phyloP scores from a whole-genome alignment of 2,888 invertebrate species.

The Rhagophthalmus giganteus region DNA sequence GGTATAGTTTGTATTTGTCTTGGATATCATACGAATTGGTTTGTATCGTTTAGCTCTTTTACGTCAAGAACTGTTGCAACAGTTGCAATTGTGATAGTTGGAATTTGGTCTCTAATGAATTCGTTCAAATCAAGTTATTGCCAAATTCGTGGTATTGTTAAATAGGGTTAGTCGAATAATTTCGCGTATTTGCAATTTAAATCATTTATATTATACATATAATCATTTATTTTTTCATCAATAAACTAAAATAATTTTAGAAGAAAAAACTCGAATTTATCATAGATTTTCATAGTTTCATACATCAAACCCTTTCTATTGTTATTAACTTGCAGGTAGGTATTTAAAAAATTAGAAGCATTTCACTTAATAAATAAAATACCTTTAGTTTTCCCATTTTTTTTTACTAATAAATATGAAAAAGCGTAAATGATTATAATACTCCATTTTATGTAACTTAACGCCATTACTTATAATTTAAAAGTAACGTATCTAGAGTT shows the following conservation, averaged over 20 bases:
- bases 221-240: too few relatives aligned
- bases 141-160: too few relatives aligned
- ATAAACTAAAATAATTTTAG: too few relatives aligned
- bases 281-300: too few relatives aligned
- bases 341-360: too few relatives aligned
- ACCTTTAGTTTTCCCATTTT: constrained; percentile 5
- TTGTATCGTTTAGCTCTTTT: constrained; percentile 39
- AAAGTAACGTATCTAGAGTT: constrained; percentile 14
- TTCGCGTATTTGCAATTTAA: too few relatives aligned
- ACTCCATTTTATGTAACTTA: constrained; percentile 39
- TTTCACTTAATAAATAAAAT: too few relatives aligned
- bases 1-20: constrained; percentile 46
- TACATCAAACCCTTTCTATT: too few relatives aligned
- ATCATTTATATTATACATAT: too few relatives aligned
- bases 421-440: constrained; percentile 38
- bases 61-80: constrained; percentile 43
- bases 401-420: constrained; percentile 45
- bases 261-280: too few relatives aligned
- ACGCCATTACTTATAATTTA: constrained; percentile 16
- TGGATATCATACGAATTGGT: constrained; percentile 46
- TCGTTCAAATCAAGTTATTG: constrained; percentile 40
- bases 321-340: too few relatives aligned
- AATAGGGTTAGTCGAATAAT: too few relatives aligned
- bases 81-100: constrained; percentile 40
- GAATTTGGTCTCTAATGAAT: constrained; percentile 44